Base-by-base conservation (phyloP, 2,113 vertebrate genomes). In the Lepus europaeus region DNA sequence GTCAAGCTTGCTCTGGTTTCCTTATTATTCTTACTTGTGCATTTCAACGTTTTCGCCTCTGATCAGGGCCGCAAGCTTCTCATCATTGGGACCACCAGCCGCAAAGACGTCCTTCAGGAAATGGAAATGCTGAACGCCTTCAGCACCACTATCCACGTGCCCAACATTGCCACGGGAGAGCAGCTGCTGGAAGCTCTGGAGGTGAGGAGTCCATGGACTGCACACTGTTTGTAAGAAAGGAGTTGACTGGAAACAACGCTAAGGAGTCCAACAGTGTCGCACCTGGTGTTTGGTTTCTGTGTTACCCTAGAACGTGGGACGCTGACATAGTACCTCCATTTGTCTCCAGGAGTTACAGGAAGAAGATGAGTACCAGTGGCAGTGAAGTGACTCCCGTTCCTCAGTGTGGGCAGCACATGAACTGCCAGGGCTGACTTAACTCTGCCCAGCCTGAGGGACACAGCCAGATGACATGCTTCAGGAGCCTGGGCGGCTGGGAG, bases 61-160 rank as follows among this genome's bases (percentile, higher is more conserved):
- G 83, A 53, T 1, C 98, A 99, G 99, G 99, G 99, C 27, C 99
- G 99, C n/a, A 99, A 99, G 98, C 98, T 99, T 8, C 98, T 99
- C 33, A 99, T 99, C 98, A 99, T 99, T 20, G 99, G 99, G 33
- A 99, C 99, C 97, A 99, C 99, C 0, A 99, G 99, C 92, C 99
- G 99, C 90, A 99, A 99, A 97, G 99, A 99, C 1, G 99, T 99
- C 78, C 99, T 99, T 68, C 99, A 99, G 98, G 99, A 99, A 94
- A 99, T 99, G 99, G 99, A 99, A 83, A 99, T 99, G 99, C 95
- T 99, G 12, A 98, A 99, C 0, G 98, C 99, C 22, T 99, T 99
- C 98, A 99, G 99, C 98, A 99, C 99, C 61, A 99, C 99, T n/a
- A 98, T 99, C 97, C 99, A 99, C 0, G 98, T 99, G 83, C 99